Evolutionary conservation across 1,140 invertebrate species (phyloP), one percentile per base, ranked within the genome.

Genomic region (Cydia strobilella): DNA sequence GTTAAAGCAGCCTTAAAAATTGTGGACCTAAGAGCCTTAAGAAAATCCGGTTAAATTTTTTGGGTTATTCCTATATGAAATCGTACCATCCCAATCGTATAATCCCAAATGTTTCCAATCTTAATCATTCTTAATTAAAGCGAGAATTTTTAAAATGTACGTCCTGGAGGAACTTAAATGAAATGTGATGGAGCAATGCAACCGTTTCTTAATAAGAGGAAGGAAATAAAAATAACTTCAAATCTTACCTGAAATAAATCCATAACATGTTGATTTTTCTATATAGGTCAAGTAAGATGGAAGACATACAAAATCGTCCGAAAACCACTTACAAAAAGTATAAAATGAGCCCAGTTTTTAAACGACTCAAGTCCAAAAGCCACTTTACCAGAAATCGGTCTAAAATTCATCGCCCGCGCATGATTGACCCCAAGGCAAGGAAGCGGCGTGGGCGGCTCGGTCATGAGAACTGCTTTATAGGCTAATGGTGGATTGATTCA

Each of bases 401-500:
- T 69, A 18, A 69, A 69, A 69, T 69, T 15, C 65, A n/a, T n/a
- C 65, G 27, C 65, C 7, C 9, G 31, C 31, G 65, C 65, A 69
- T 18, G 63, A 31, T 66, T 27, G 12, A 25, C 23, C 25, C 27
- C n/a, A 35, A n/a, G 25, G 25, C 65, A 6, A 69, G 65, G 65
- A 69, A 74, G 75, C 76, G 18, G 72, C 63, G 82, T 80, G 77
- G 78, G 82, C 80, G 76, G 69, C 35, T 42, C 39, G 59, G 72
- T 76, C 75, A 79, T 82, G 81, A 75, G 79, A 82, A 82, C 76
- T 65, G 65, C 74, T 20, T 75, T 73, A 69, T 73, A 71, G 69
- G 74, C 54, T 18, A 69, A 69, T 63, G 72, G 63, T 65, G 25
- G 76, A 72, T 74, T 74, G 74, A 79, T 75, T 75, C 74, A 80